Evolutionary conservation across 2,797 vertebrate genomes (phyloP).

Genomic region (Onychomys torridus): DNA sequence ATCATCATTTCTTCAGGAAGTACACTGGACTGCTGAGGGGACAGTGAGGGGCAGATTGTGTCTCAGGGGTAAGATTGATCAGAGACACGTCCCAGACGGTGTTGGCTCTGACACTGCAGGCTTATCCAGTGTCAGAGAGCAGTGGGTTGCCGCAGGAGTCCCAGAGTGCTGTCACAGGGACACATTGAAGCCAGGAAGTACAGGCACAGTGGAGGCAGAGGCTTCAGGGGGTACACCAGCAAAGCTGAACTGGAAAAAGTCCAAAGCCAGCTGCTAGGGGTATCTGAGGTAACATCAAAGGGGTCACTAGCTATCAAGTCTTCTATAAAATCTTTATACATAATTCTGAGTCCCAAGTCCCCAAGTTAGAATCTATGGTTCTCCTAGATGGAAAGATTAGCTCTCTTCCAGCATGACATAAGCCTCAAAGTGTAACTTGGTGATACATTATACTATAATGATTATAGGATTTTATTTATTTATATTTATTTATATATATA

Average conservation of each 20-base stretch:
- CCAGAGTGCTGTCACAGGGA: neutral
- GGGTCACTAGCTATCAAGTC: neutral
- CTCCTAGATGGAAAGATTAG: constrained; percentile 10
- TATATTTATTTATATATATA: too few species aligned
- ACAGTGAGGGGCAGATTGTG: neutral
- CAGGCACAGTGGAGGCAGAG: neutral
- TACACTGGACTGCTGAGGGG: neutral
- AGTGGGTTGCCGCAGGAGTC: neutral
- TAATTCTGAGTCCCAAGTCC: constrained; percentile 17
- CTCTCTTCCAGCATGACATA: neutral
- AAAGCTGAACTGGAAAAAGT: neutral
- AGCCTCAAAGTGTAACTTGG: neutral
- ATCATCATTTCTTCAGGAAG: neutral
- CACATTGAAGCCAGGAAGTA: neutral
- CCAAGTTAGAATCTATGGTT: neutral
- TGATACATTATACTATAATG: neutral
- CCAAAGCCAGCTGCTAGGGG: neutral
- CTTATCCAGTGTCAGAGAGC: neutral
- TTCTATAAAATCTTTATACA: constrained; percentile 10
- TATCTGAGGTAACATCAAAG: neutral
- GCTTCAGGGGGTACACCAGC: neutral
- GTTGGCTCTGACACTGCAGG: neutral
- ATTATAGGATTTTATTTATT: neutral
- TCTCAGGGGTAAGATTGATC: neutral
- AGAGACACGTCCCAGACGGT: neutral